Conservation (phyloP, 2,113 vertebrate genomes). For the Callospermophilus lateralis region DNA sequence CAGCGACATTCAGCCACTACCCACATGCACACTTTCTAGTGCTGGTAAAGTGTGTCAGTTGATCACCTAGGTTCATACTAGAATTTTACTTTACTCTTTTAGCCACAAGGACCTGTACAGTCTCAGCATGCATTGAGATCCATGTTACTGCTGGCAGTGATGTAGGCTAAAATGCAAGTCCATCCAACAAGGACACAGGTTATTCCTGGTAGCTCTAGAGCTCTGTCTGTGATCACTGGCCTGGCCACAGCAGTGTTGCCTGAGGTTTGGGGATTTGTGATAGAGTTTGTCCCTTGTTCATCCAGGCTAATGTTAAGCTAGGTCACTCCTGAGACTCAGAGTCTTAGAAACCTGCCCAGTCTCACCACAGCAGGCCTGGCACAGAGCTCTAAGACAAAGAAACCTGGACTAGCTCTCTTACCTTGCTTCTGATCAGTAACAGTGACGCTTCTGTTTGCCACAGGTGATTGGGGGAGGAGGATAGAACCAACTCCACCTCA, state of each 20-base stretch:
- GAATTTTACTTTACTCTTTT: not conserved
- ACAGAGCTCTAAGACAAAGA: not conserved
- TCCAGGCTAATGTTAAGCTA: not conserved
- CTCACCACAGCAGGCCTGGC: not conserved
- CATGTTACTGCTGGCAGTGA: not conserved
- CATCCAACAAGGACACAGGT: no score
- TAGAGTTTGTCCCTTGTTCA: not conserved
- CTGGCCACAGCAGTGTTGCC: not conserved
- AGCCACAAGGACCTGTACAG: not conserved
- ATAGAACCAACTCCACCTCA: not conserved
- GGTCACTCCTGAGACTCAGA: not conserved
- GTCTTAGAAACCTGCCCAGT: not conserved
- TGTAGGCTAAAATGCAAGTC: not conserved
- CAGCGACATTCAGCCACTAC: no score
- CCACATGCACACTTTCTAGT: not conserved
- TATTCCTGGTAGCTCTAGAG: not conserved
- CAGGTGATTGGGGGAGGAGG: not conserved
- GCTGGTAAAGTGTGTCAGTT: not conserved
- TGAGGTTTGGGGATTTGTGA: not conserved
- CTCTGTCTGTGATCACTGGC: no score
- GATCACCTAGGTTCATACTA: not conserved
- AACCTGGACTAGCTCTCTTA: fast-evolving
- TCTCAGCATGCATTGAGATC: not conserved
- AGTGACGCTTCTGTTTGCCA: not conserved
- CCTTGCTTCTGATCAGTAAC: not conserved